Conservation (phyloP, 2,888 invertebrate genomes). For the Brachylomia viminalis region DNA sequence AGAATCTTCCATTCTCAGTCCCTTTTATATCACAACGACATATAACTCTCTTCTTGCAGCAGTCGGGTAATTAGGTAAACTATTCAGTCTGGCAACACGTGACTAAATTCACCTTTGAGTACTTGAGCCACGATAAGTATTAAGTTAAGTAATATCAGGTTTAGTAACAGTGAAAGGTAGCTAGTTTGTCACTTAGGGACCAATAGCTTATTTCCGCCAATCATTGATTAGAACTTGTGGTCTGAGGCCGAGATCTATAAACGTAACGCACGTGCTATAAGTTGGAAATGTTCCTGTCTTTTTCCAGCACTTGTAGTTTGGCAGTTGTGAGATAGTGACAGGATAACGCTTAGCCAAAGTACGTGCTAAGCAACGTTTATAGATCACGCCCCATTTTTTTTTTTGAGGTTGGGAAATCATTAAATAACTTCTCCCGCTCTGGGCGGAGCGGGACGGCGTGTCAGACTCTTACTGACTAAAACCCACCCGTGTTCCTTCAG, state of each 20-base stretch:
- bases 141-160: constrained; percentile 28
- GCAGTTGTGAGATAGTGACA: not conserved
- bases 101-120: constrained; percentile 9
- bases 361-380: no score
- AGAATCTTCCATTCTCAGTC: not conserved
- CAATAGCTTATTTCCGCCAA: constrained; percentile 42
- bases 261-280: not conserved
- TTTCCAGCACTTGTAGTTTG: not conserved
- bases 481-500: no score
- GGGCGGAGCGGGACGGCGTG: no score
- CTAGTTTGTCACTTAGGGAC: constrained; percentile 21
- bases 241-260: not conserved
- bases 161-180: constrained; percentile 52
- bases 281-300: not conserved
- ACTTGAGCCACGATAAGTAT: constrained; percentile 9
- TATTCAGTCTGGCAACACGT: not conserved
- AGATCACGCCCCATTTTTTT: no score
- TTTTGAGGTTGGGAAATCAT: no score
- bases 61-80: not conserved
- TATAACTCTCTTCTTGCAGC: not conserved
- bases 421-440: no score
- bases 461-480: no score
- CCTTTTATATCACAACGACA: not conserved
- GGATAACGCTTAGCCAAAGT: not conserved
- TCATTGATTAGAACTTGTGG: constrained; percentile 10